phyloP scores from a whole-genome alignment of 2,888 invertebrate genomes.

The Hermaeophaga mercurialis region DNA sequence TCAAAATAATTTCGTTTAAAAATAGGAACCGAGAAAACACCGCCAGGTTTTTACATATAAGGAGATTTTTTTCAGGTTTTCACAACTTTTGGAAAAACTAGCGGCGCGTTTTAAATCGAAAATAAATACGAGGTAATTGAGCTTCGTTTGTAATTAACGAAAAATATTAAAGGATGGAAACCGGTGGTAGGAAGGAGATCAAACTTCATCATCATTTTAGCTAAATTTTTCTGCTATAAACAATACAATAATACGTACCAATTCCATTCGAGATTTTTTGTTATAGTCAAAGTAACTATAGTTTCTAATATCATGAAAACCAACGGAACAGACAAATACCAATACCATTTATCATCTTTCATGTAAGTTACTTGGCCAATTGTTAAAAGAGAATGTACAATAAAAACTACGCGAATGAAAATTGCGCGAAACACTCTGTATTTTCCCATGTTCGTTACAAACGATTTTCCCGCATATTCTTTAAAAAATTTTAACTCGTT shows the following conservation, averaged over 20 bases:
- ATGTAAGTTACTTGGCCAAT: constrained; percentile 30
- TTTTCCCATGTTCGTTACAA: constrained; percentile 27
- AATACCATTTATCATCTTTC: constrained; percentile 35
- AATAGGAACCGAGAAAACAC: too few relatives aligned
- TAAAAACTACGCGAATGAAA: constrained; percentile 30
- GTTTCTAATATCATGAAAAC: constrained; percentile 33
- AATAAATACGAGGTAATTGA: too few relatives aligned
- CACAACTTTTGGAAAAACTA: too few relatives aligned
- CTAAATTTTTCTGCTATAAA: too few relatives aligned
- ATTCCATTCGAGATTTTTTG: constrained; percentile 34
- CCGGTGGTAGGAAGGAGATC: too few relatives aligned
- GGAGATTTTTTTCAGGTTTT: too few relatives aligned
- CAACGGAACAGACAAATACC: constrained; percentile 34
- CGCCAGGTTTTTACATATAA: too few relatives aligned
- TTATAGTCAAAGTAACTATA: constrained; percentile 31
- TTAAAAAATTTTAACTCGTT: neutral
- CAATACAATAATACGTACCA: constrained; percentile 27
- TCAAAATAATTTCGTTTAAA: too few relatives aligned
- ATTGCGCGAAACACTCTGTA: constrained; percentile 34
- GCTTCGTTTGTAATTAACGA: too few relatives aligned
- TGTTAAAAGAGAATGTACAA: constrained; percentile 29
- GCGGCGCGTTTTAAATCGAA: too few relatives aligned
- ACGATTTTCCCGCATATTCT: neutral
- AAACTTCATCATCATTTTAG: too few relatives aligned
- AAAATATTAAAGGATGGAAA: too few relatives aligned